Base-by-base conservation (phyloP, 2,797 vertebrate genomes). In the Sparus aurata region DNA sequence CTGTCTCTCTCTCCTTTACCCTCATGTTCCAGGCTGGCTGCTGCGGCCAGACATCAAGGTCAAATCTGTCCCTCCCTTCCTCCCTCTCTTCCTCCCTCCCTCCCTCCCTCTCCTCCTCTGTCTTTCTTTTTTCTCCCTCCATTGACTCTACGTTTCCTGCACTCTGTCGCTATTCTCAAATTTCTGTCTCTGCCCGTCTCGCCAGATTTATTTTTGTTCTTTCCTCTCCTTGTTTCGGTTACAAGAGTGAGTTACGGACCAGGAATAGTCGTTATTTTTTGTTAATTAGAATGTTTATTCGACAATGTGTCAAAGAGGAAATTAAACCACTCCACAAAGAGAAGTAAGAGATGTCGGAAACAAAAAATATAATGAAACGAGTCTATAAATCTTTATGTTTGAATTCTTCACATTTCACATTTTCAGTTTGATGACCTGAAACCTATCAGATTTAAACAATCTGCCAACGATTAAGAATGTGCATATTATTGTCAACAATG, bases 41-140 rank as follows among this genome's bases (percentile, higher is more conserved):
- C 88, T 85, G 83, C 89, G 89, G 87, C 87, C 86, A 93, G 89
- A 91, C 92, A 91, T 92, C 93, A 95, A 95, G 94, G 95, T 95
- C 93, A 95, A 89, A 92, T 85, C 87, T 84, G 80, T 77, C 73
- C 68, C 87, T 87, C 80, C 23, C 34, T 58, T 7, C 17, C 81
- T 72, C 70, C 16, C 57, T 75, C 55, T 12, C 77, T 76, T 8
- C 17, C 27, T 55, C 15, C 69, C 87, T 87, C 80, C 23, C 34
- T 58, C 7, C 17, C 81, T 75, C 55, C 20, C 77, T 76, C 66
- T 47, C 66, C 69, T 73, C 69, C 65, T 85, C 80, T 17, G 50
- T 80, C 87, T 87, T 74, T 82, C 80, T 82, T 71, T 65, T 73
- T 69, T 70, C 83, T 79, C 86, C 78, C 81, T 92, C 88, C 69